Percentiles rank a stretch among this genome's conserved stretches.
Evolutionary conservation across 2,888 invertebrate species (phyloP).

Genomic region (Octonoba sinensis): DNA sequence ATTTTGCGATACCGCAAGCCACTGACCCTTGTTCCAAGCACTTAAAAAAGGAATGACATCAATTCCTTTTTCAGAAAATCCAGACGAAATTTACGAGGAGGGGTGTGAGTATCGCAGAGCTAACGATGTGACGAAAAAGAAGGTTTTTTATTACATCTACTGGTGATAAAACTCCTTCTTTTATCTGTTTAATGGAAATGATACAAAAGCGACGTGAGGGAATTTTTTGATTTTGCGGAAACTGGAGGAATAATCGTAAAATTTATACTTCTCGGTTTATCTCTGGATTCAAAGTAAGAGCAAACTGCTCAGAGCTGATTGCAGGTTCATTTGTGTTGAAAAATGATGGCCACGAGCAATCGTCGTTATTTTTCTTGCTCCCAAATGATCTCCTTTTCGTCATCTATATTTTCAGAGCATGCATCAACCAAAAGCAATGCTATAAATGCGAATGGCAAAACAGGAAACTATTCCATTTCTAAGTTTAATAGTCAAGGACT

Average conservation of each 20-base stretch:
- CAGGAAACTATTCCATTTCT: too few relatives aligned
- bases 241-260: background rate
- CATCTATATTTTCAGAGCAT: too few relatives aligned
- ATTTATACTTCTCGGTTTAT: too few relatives aligned
- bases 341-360: too few relatives aligned
- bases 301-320: background rate
- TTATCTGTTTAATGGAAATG: constrained; percentile 50
- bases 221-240: constrained; percentile 7
- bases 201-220: constrained; percentile 12
- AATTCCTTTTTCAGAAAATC: background rate
- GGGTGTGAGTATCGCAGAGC: background rate
- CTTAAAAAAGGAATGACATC: background rate
- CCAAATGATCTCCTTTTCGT: too few relatives aligned
- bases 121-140: constrained; percentile 10
- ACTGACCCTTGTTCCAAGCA: too few relatives aligned
- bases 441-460: too few relatives aligned
- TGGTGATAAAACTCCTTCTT: constrained; percentile 22
- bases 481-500: too few relatives aligned
- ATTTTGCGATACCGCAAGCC: too few relatives aligned
- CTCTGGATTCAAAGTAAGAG: background rate
- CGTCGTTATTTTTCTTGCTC: too few relatives aligned
- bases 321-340: background rate
- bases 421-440: too few relatives aligned
- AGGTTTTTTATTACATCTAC: constrained; percentile 27
- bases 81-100: background rate